phyloP scores from a whole-genome alignment of 2,797 vertebrate genomes.

The Paedocypris micromegethes region DNA sequence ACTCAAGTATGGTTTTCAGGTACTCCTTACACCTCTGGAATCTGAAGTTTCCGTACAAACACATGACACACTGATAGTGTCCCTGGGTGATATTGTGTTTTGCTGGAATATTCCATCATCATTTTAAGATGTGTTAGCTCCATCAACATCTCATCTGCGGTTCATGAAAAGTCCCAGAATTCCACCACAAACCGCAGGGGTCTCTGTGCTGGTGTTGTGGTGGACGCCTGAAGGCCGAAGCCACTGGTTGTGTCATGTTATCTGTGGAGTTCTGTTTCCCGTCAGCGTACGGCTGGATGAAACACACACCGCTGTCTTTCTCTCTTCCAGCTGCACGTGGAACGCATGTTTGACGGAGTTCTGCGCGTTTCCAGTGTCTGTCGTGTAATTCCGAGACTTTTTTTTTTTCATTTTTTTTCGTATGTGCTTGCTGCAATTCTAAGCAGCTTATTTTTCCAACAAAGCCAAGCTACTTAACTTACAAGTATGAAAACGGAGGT shows the following conservation, averaged over 20 bases:
- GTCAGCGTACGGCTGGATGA: conserved; percentile 32
- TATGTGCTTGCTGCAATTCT: conserved; percentile 23
- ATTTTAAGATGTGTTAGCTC: too few relatives aligned
- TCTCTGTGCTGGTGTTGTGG: not conserved
- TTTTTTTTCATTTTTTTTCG: conserved; percentile 22
- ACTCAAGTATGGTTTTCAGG: too few relatives aligned
- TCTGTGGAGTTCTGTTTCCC: conserved; percentile 57
- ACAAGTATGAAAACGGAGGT: conserved; percentile 16
- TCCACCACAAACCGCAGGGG: conserved; percentile 42
- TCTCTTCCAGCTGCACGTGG: conserved; percentile 43
- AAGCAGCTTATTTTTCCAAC: conserved; percentile 21
- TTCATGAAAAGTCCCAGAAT: conserved; percentile 4
- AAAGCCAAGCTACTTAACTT: conserved; percentile 33
- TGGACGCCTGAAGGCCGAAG: conserved; percentile 33
- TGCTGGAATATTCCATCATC: too few relatives aligned
- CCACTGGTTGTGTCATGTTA: conserved; percentile 34
- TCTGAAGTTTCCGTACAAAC: too few relatives aligned
- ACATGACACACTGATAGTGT: too few relatives aligned
- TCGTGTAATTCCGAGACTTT: conserved; percentile 59
- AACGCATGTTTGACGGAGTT: conserved; percentile 58
- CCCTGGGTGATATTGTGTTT: too few relatives aligned
- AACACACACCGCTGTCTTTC: conserved; percentile 17
- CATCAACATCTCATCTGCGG: too few relatives aligned
- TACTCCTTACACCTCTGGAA: too few relatives aligned
- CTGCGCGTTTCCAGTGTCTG: conserved; percentile 58